Evolutionary conservation across 1,140 invertebrate genomes (phyloP).

Genomic region (Sitophilus oryzae): DNA sequence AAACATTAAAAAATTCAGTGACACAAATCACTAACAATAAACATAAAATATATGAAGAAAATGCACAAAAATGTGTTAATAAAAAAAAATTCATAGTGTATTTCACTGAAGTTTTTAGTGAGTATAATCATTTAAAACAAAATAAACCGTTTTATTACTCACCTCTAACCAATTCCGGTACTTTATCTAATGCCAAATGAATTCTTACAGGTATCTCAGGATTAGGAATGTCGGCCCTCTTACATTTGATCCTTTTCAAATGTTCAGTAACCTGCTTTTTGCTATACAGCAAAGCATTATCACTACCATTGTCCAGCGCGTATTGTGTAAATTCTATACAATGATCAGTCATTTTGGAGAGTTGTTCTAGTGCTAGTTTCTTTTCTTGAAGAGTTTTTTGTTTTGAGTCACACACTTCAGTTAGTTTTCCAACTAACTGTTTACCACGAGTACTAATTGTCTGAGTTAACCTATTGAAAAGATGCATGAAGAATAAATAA

Average conservation of each 20-base stretch:
- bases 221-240: conserved; percentile 75
- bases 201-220: conserved; percentile 78
- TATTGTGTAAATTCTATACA: conserved; percentile 76
- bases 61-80: conserved; percentile 10
- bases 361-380: conserved; percentile 69
- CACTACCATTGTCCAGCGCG: conserved; percentile 70
- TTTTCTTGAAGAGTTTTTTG: conserved; percentile 77
- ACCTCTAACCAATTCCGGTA: conserved; percentile 72
- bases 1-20: no score
- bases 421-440: conserved; percentile 68
- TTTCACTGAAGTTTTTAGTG: background rate
- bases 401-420: conserved; percentile 77
- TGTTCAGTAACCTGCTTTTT: conserved; percentile 71
- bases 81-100: conserved; percentile 1
- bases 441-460: conserved; percentile 77
- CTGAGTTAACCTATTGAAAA: conserved; percentile 65
- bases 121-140: no score
- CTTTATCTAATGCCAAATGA: conserved; percentile 67
- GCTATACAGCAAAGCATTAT: conserved; percentile 76
- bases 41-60: conserved; percentile 17
- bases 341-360: conserved; percentile 78
- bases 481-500: conserved; percentile 2
- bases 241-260: conserved; percentile 71
- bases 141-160: conserved; percentile 25
- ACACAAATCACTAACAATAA: no score